Base-by-base conservation (phyloP, 2,888 invertebrate genomes). In the Euplexia lucipara region DNA sequence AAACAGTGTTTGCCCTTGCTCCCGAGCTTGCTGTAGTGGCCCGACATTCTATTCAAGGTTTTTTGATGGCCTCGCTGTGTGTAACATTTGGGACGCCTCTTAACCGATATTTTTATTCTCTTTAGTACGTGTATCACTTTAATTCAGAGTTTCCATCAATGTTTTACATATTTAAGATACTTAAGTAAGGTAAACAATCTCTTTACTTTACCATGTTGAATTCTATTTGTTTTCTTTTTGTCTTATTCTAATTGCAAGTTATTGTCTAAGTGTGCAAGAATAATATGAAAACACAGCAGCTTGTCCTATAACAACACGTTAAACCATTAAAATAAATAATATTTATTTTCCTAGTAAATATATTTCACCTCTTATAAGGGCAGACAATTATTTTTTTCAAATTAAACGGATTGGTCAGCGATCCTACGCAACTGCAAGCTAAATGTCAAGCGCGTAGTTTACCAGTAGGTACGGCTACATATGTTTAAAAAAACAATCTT, bases 31-130 rank as follows among this genome's bases (percentile, higher is more conserved):
- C 5, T 48, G 16, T 60, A 30, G 67, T 67, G 72, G 82, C 79
- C 69, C 76, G 20, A 75, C 76, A 79, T 75, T 75, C n/a, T 56
- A 49, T 53, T 67, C 69, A 79, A 81, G 72, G 79, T 65, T 76
- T 68, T 69, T 44, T 41, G 5, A 20, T 20, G 10, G 37, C n/a
- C 9, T 64, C 63, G 34, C 39, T 45, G 64, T 30, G 64, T 30
- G n/a, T 34, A 14, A 42, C 22, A 26, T 75, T 78, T 69, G 12
- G 61, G 16, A 62, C 62, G 35, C 16, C 57, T 41, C 48, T 34
- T 78, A 54, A 75, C 75, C 70, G 65, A 81, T 61, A 69, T 74
- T 64, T 75, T 68, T 61, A 63, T 70, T 60, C 37, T 35, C 70
- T 59, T 64, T 32, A 22, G 63, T 66, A 35, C 81, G 58, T 73